These are phyloP conservation scores for Macrotus californicus DNA, from an alignment of 2,113 vertebrate genomes.

Conservation along the genomic window DNA sequence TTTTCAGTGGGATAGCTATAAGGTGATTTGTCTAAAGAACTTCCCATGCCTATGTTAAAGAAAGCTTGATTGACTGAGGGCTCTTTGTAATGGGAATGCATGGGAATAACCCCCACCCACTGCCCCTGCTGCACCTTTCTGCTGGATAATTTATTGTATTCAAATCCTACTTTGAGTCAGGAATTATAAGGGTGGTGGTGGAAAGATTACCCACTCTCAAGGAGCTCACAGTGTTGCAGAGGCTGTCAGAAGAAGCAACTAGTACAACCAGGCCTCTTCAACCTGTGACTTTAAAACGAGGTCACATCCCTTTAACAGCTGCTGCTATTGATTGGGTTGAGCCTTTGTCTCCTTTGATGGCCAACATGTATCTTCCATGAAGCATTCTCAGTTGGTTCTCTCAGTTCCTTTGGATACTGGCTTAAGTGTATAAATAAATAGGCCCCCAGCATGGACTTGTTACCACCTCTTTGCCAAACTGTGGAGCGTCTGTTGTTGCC, in stretches of 20 bases:
- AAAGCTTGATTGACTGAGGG: neutral
- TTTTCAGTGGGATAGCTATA: neutral
- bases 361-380: neutral
- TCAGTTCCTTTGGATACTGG: neutral
- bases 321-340: neutral
- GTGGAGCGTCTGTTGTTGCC: neutral
- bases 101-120: neutral
- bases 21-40: neutral
- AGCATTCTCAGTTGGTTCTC: neutral
- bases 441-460: neutral
- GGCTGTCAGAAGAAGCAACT: neutral
- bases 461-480: neutral
- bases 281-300: neutral
- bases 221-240: neutral
- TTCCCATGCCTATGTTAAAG: neutral
- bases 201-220: neutral
- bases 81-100: neutral
- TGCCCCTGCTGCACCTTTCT: neutral
- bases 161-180: neutral
- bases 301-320: neutral
- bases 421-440: neutral
- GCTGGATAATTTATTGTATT: neutral
- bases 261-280: neutral
- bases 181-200: neutral
- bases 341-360: neutral